A percentile compares a stretch with the other conserved stretches of the same genome.
Evolutionary conservation across 2,113 vertebrate species (phyloP).

Genomic region (Cygnus atratus): DNA sequence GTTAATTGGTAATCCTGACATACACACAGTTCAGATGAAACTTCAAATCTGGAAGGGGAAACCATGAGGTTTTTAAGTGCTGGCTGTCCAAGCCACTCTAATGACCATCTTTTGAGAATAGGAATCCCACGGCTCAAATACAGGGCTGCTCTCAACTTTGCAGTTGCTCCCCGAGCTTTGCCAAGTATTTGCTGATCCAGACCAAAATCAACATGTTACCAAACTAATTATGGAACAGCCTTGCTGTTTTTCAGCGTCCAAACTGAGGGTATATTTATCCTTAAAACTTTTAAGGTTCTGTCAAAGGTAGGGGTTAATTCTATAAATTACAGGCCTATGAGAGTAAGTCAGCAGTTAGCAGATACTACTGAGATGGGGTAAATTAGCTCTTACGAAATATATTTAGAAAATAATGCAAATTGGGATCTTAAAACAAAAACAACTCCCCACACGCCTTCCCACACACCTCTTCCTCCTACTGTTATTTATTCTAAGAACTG

Average conservation of each 20-base stretch:
- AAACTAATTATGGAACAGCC: not conserved
- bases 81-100: not conserved
- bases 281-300: not conserved
- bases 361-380: not conserved
- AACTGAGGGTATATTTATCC: not conserved
- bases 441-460: not conserved
- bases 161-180: not conserved
- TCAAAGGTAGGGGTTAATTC: slow-evolving; percentile 9
- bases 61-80: not conserved
- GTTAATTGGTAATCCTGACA: not conserved
- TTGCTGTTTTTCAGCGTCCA: not conserved
- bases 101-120: not conserved
- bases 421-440: not conserved
- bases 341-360: not conserved
- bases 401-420: not conserved
- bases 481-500: not conserved
- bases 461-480: not conserved
- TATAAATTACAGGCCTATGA: not conserved
- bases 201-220: not conserved
- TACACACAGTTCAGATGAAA: not conserved
- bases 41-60: not conserved
- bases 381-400: not conserved
- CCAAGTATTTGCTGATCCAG: not conserved
- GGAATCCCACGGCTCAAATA: not conserved
- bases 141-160: not conserved